Evolutionary conservation across 1,140 invertebrate species (phyloP), one percentile per base, ranked within the genome.

Genomic region (Carposina sasakii): DNA sequence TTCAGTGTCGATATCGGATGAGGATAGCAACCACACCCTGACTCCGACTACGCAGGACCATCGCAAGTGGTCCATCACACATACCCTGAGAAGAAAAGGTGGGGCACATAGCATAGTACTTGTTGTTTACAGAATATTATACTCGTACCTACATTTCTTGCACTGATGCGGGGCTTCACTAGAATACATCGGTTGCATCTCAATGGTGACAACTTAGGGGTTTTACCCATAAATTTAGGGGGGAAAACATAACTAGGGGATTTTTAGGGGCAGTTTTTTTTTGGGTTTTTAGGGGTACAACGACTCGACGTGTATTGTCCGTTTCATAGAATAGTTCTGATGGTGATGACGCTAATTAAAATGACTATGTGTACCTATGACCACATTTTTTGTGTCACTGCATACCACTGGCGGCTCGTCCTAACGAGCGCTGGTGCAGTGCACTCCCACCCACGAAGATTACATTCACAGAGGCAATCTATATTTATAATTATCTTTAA

Each of bases 1-100:
- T 58, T 57, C 54, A 66, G 60, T 63, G 41, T 12, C 60, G 8
- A 24, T 69, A 8, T 34, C 20, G 3, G 48, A 51, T 17, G 49
- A 58, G 16, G 52, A 40, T 0, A 24, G 34, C 8, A 65, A 61
- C 28, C 60, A 60, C 17, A 63, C 50, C 3, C 46, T 62, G 19
- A 47, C 17, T 20, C 55, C 63, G 8, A 44, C 34, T 9, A 28
- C 17, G 34, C 10, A 19, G 3, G 21, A 21, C 21, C 31, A n/a
- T 28, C 47, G 49, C 33, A 41, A 39, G 4, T 48, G 55, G 19
- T 41, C 62, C 5, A 44, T 63, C 4, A 66, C 64, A 1, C 65
- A 66, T 15, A 59, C 54, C 2, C 42, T 66, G 3, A 52, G 60
- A 26, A 55, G 56, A 19, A 62, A 60, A 54, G 58, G 62, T 61